phyloP scores from a whole-genome alignment of 2,888 invertebrate species.

The Therioaphis trifolii region DNA sequence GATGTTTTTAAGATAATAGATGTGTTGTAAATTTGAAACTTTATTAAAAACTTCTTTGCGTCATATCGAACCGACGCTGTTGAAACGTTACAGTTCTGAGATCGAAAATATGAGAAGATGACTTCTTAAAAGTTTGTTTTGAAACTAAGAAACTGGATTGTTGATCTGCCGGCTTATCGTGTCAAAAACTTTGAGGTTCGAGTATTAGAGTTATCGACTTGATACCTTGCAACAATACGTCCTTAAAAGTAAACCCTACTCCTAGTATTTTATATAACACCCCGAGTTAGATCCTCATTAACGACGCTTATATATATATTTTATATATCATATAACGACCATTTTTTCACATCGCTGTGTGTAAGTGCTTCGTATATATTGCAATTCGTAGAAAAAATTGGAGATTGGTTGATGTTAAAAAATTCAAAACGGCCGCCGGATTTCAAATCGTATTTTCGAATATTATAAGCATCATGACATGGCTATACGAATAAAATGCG shows the following conservation, averaged over 20 bases:
- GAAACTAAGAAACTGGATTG: conserved; percentile 27
- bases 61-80: background rate
- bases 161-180: conserved; percentile 33
- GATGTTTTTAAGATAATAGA: conserved; percentile 35
- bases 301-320: background rate
- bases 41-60: conserved; percentile 28
- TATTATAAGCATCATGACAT: too few relatives aligned
- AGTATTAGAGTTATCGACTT: conserved; percentile 1
- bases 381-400: background rate
- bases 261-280: background rate
- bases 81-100: background rate
- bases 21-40: conserved; percentile 1
- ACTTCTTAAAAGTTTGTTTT: conserved; percentile 32
- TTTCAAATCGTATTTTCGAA: too few relatives aligned
- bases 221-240: conserved; percentile 6
- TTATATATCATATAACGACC: too few relatives aligned
- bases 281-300: background rate
- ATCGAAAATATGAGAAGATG: background rate
- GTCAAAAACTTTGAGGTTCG: conserved; percentile 26
- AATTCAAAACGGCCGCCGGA: too few relatives aligned
- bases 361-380: background rate
- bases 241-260: background rate
- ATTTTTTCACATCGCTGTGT: background rate
- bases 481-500: background rate
- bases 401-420: too few relatives aligned